Percentiles rank a stretch among this genome's conserved stretches.
Evolutionary conservation across 2,113 vertebrate genomes (phyloP).

Genomic region (Misgurnus anguillicaudatus): DNA sequence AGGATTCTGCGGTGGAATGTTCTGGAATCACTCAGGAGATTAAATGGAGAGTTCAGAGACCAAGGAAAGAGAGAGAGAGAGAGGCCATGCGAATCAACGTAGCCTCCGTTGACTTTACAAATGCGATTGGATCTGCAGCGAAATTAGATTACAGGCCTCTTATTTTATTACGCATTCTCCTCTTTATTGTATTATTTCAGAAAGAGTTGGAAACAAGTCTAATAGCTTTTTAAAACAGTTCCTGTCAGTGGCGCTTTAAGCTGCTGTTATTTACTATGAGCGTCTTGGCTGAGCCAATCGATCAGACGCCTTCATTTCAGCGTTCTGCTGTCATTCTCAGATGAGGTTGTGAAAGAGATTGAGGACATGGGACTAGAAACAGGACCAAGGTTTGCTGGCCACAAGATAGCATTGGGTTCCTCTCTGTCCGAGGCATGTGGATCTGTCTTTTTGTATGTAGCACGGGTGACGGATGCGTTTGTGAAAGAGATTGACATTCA

Average conservation of each 20-base stretch:
- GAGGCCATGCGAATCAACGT: slow-evolving; percentile 29
- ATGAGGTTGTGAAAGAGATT: slow-evolving; percentile 26
- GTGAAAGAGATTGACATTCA: slow-evolving; percentile 15
- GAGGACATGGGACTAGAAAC: slow-evolving; percentile 17
- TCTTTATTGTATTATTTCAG: slow-evolving; percentile 66
- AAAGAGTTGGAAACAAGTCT: slow-evolving; percentile 69
- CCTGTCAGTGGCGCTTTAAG: slow-evolving; percentile 62
- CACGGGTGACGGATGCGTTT: slow-evolving; percentile 7
- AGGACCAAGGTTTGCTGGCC: neutral
- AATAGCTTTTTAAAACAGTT: slow-evolving; percentile 71
- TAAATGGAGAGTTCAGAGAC: slow-evolving; percentile 64
- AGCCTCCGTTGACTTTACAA: slow-evolving; percentile 60
- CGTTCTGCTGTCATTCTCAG: slow-evolving; percentile 22
- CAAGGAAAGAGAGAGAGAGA: slow-evolving; percentile 29
- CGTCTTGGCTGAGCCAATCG: neutral
- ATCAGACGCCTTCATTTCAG: slow-evolving; percentile 38
- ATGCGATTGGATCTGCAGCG: slow-evolving; percentile 42
- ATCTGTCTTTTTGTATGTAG: slow-evolving; percentile 1
- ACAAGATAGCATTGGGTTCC: neutral
- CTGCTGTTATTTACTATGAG: slow-evolving; percentile 50
- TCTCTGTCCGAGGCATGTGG: neutral
- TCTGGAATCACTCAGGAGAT: slow-evolving; percentile 77
- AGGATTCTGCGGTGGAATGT: slow-evolving; percentile 58
- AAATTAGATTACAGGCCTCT: slow-evolving; percentile 67
- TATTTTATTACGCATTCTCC: slow-evolving; percentile 66